Evolutionary conservation across 2,113 vertebrate species (phyloP).

Genomic region (Perca flavescens): DNA sequence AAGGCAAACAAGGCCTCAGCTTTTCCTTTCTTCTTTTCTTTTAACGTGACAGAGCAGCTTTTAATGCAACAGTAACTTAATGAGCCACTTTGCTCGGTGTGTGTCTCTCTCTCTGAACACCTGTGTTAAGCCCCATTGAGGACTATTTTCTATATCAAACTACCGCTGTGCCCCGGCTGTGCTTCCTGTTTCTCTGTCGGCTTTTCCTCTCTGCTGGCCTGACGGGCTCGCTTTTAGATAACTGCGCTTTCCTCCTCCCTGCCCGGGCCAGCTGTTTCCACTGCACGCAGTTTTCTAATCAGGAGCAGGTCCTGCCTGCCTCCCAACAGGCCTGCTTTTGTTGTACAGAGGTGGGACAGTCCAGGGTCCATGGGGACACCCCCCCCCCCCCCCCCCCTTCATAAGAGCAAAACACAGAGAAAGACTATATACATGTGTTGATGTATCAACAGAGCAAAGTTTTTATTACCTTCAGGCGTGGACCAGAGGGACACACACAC

Average conservation of each 20-base stretch:
- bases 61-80: background rate
- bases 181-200: constrained; percentile 75
- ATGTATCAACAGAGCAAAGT: constrained; percentile 64
- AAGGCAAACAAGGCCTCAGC: background rate
- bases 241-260: constrained; percentile 60
- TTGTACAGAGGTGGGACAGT: constrained; percentile 54
- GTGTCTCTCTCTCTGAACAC: constrained; percentile 35
- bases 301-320: constrained; percentile 51
- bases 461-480: constrained; percentile 61
- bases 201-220: constrained; percentile 60
- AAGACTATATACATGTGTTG: constrained; percentile 41
- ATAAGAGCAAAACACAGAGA: constrained; percentile 50
- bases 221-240: constrained; percentile 63
- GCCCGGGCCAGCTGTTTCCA: constrained; percentile 77
- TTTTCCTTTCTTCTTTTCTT: background rate
- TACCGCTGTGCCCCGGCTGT: constrained; percentile 12
- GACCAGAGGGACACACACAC: constrained; percentile 18
- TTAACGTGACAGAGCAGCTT: background rate
- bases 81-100: background rate
- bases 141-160: constrained; percentile 52
- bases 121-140: constrained; percentile 39
- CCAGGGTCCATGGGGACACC: constrained; percentile 42
- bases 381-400: background rate
- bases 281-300: constrained; percentile 71
- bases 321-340: constrained; percentile 64